Evolutionary conservation across 2,888 invertebrate genomes (phyloP).

Genomic region (Adelognathus sp.): DNA sequence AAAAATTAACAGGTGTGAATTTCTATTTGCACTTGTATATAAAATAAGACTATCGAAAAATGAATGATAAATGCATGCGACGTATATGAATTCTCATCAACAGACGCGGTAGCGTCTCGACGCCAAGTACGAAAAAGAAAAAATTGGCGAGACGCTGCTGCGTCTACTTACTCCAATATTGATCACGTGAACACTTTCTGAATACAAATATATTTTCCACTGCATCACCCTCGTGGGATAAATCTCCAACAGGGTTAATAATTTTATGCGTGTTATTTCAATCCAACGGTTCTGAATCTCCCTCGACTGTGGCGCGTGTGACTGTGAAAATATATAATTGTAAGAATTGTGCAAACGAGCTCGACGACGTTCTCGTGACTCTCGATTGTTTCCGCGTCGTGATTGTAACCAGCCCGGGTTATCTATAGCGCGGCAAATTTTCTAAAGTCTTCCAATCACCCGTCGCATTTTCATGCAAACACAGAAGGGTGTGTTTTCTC

Average conservation of each 20-base stretch:
- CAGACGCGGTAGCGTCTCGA: too few relatives aligned
- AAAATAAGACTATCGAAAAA: too few relatives aligned
- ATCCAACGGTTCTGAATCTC: neutral
- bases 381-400: constrained; percentile 72
- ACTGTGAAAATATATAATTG: constrained; percentile 28
- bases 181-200: too few relatives aligned
- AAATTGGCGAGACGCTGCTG: too few relatives aligned
- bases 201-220: too few relatives aligned
- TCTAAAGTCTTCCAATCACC: constrained; percentile 79
- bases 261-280: neutral
- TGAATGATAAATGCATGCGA: too few relatives aligned
- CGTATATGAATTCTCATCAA: too few relatives aligned
- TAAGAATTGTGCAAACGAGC: constrained; percentile 7
- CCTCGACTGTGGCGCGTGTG: constrained; percentile 9
- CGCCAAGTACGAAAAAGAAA: too few relatives aligned
- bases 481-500: constrained; percentile 42
- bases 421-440: constrained; percentile 79
- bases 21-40: too few relatives aligned
- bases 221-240: too few relatives aligned
- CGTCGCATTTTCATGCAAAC: constrained; percentile 79
- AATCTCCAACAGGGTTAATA: neutral
- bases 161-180: too few relatives aligned
- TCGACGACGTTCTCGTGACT: neutral
- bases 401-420: constrained; percentile 62
- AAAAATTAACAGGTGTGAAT: too few relatives aligned